phyloP scores from a whole-genome alignment of 1,140 invertebrate species.

The Nylanderia fulva region DNA sequence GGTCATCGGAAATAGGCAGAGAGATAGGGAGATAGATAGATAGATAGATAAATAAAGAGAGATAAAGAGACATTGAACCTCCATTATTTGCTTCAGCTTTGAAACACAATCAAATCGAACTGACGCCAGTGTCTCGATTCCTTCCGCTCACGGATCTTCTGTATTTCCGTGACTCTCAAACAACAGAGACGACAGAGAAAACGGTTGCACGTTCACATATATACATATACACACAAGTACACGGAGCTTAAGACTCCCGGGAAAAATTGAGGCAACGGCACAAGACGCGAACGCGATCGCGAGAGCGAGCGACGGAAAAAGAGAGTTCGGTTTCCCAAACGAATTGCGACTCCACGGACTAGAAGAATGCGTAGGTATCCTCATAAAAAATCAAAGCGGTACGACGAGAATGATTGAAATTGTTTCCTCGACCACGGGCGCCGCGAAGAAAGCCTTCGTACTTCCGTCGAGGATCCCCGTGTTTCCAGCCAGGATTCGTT shows the following conservation, averaged over 20 bases:
- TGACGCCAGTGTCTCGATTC: constrained; percentile 52
- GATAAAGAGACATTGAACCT: constrained; percentile 65
- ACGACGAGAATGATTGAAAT: constrained; percentile 81
- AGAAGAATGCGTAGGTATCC: constrained; percentile 78
- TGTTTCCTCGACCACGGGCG: constrained; percentile 75
- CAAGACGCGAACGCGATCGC: constrained; percentile 11
- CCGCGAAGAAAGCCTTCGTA: constrained; percentile 40
- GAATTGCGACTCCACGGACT: constrained; percentile 64
- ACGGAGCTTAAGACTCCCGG: constrained; percentile 15
- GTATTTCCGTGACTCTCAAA: constrained; percentile 56
- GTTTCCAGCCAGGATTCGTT: constrained; percentile 38
- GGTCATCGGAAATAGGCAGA: constrained; percentile 39
- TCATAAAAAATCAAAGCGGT: constrained; percentile 81
- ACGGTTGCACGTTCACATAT: background rate
- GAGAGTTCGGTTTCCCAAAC: constrained; percentile 63
- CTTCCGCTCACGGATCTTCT: constrained; percentile 52
- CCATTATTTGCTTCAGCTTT: constrained; percentile 65
- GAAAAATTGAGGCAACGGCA: background rate
- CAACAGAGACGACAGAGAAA: constrained; percentile 59
- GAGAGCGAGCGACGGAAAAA: constrained; percentile 13
- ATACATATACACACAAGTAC: constrained; percentile 4
- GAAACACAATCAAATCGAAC: constrained; percentile 71
- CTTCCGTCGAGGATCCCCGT: constrained; percentile 50
- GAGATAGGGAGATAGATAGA: constrained; percentile 25
- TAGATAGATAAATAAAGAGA: constrained; percentile 38